Base-by-base conservation (phyloP, 2,888 invertebrate genomes). In the Polyommatus iphigenia region DNA sequence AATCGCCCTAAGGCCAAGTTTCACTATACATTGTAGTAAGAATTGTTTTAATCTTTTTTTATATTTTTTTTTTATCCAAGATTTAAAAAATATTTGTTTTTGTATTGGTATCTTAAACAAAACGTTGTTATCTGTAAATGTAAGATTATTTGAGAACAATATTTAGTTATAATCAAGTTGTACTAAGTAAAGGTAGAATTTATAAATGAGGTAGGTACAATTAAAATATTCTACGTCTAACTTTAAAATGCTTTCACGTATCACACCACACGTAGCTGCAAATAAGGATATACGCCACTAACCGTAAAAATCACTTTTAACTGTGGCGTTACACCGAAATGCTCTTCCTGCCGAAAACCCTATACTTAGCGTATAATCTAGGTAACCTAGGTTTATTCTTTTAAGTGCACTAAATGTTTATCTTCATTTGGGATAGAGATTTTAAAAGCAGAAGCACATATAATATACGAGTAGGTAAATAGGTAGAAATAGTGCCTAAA, bases 221-320 rank as follows among this genome's bases (percentile, higher is more conserved):
- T 67, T 67, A 67, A 67, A 67, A 67, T 67, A 67, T 18, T 67
- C 29, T 32, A 32, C 67, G 15, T 29, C 29, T 29, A 67, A 67
- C 67, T 67, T 67, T 18, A 67, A 67, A 67, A 67, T 67, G 67
- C 29, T 67, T 67, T 67, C 67, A 67, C 83, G 85, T 82, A 88
- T 90, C 67, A 90, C 92, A 92, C 92, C 67, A 90, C 92, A 92
- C 92, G 92, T 91, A 84, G 85, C 78, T 78, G 83, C 85, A 90
- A 91, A 91, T 89, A 88, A 88, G 86, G 87, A 91, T 90, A 87
- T 87, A 91, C 85, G 86, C 79, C 80, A 81, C 82, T 85, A 87
- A 89, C 88, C 90, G 90, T 92, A 92, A 93, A 92, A 91, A 89
- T 87, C 87, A 88, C 89, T 89, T 88, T 91, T 91, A 89, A 91